Conservation (phyloP, 2,888 invertebrate species). For the Lasioglossum morio region DNA sequence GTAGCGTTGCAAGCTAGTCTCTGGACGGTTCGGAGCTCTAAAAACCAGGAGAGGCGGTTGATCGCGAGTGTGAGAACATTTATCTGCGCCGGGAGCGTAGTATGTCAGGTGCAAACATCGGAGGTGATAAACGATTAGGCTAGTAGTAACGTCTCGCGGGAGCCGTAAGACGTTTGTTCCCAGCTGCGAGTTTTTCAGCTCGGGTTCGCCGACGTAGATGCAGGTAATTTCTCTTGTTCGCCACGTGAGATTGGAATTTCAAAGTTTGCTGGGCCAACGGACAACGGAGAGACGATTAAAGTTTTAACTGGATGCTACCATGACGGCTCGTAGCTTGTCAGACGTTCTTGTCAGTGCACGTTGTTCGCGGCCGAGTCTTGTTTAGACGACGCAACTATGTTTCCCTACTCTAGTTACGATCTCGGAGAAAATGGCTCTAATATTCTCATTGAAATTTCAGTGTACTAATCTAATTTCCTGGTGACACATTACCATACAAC, state of each 20-base stretch:
- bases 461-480: background rate
- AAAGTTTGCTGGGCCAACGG: conserved; percentile 25
- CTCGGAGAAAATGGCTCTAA: background rate
- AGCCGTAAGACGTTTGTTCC: conserved; percentile 6
- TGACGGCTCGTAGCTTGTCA: background rate
- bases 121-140: conserved; percentile 58
- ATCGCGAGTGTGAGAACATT: conserved; percentile 41
- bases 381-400: background rate
- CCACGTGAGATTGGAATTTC: conserved; percentile 26
- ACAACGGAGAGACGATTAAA: conserved; percentile 29
- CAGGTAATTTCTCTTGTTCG: background rate
- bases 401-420: background rate
- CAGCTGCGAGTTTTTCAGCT: conserved; percentile 15
- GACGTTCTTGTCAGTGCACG: background rate
- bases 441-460: background rate
- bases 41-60: conserved; percentile 19
- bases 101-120: conserved; percentile 44
- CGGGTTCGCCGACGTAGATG: background rate
- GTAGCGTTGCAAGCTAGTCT: background rate
- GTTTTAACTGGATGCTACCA: background rate
- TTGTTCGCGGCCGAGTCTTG: background rate
- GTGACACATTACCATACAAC: background rate
- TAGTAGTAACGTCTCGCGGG: conserved; percentile 37
- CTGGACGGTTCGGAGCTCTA: background rate
- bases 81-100: conserved; percentile 52